Evolutionary conservation across 2,113 vertebrate genomes (phyloP).

Genomic region (Puntigrus tetrazona): DNA sequence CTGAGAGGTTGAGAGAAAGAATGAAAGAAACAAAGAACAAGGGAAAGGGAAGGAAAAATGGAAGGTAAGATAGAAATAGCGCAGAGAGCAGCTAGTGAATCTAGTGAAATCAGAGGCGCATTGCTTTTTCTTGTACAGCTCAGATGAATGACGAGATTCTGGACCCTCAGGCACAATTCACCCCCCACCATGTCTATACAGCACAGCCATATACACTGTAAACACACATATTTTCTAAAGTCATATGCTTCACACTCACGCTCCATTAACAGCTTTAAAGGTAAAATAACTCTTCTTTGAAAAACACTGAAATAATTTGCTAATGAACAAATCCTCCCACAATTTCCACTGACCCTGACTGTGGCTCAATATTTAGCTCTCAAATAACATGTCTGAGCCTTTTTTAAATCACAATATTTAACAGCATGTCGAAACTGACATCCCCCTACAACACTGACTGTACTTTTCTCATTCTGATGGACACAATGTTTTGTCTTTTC

Average conservation of each 20-base stretch:
- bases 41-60: conserved; percentile 7
- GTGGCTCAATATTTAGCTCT: neutral
- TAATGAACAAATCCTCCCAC: neutral
- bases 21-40: conserved; percentile 30
- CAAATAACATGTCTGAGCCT: neutral
- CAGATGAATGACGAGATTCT: neutral
- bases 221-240: neutral
- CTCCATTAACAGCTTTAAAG: neutral
- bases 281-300: neutral
- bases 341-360: neutral
- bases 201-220: neutral
- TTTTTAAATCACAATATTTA: conserved; percentile 11
- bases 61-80: neutral
- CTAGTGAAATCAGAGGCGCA: conserved; percentile 38
- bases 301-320: neutral
- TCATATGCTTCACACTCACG: neutral
- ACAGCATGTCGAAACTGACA: neutral
- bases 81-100: conserved; percentile 1
- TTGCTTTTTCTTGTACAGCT: conserved; percentile 6
- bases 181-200: neutral
- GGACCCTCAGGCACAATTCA: neutral
- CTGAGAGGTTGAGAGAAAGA: conserved; percentile 63
- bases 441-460: neutral
- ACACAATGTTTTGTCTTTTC: neutral
- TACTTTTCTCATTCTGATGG: neutral